Percentiles rank a stretch among this genome's conserved stretches.
These are phyloP conservation scores for Dendrophyllia cribrosa DNA, from an alignment of 64 coral and sea anemone genomes.

Conservation along the genomic window DNA sequence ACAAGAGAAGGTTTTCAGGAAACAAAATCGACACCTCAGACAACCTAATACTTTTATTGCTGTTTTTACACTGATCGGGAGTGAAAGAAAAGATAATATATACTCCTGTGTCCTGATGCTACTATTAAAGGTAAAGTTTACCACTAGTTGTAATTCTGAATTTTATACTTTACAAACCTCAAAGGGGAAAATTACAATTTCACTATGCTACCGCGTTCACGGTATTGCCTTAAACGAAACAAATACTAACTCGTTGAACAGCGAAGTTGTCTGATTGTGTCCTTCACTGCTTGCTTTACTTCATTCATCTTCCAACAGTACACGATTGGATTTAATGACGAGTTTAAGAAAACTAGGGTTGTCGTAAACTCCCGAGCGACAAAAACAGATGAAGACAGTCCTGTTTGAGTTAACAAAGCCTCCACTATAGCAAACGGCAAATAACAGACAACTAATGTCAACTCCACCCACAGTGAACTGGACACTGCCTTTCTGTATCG, in stretches of 20 bases:
- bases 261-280: neutral
- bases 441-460: neutral
- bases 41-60: too few relatives aligned
- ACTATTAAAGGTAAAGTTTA: too few relatives aligned
- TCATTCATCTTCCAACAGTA: slow-evolving; percentile 1
- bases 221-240: too few relatives aligned
- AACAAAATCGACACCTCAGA: too few relatives aligned
- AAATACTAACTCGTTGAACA: neutral
- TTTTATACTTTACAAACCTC: too few relatives aligned
- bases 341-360: neutral
- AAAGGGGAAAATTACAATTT: too few relatives aligned
- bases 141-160: too few relatives aligned
- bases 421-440: neutral
- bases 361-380: neutral
- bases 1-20: too few relatives aligned
- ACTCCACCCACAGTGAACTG: neutral
- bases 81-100: too few relatives aligned
- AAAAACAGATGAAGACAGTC: neutral
- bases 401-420: neutral
- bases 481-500: neutral
- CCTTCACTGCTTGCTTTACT: neutral
- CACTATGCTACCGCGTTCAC: too few relatives aligned
- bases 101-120: too few relatives aligned
- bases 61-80: too few relatives aligned
- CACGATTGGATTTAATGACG: neutral